phyloP scores from a whole-genome alignment of 2,113 vertebrate species.

The Coturnix japonica region DNA sequence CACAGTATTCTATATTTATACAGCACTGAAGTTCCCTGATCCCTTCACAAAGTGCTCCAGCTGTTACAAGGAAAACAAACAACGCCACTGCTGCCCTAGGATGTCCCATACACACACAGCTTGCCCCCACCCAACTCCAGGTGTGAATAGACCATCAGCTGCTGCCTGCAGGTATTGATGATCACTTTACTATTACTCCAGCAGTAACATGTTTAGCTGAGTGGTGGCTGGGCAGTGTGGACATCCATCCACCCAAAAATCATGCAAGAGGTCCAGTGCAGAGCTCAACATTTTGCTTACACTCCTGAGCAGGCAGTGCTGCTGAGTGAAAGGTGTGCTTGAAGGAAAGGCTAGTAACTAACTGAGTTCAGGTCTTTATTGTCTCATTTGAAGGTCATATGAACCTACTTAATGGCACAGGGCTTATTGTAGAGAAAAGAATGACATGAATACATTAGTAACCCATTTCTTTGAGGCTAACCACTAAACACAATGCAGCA shows the following conservation, averaged over 20 bases:
- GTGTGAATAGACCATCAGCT: background rate
- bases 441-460: slow-evolving; percentile 40
- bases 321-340: background rate
- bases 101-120: background rate
- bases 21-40: background rate
- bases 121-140: background rate
- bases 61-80: background rate
- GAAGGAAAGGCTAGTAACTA: background rate
- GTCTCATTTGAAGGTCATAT: slow-evolving; percentile 45
- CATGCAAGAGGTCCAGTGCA: background rate
- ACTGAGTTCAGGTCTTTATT: slow-evolving; percentile 18
- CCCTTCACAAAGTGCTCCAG: rapidly evolving
- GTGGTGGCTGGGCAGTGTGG: background rate
- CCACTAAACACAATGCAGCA: slow-evolving; percentile 57
- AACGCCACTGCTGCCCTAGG: background rate
- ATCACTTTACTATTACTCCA: background rate
- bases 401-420: slow-evolving; percentile 44
- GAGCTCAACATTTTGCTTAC: background rate
- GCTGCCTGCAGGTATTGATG: background rate
- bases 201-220: background rate
- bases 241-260: background rate
- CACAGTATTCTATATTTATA: background rate
- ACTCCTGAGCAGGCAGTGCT: background rate
- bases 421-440: slow-evolving; percentile 33
- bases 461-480: slow-evolving; percentile 52